Evolutionary conservation across 2,797 vertebrate species (phyloP).

Genomic region (Lophius americanus): DNA sequence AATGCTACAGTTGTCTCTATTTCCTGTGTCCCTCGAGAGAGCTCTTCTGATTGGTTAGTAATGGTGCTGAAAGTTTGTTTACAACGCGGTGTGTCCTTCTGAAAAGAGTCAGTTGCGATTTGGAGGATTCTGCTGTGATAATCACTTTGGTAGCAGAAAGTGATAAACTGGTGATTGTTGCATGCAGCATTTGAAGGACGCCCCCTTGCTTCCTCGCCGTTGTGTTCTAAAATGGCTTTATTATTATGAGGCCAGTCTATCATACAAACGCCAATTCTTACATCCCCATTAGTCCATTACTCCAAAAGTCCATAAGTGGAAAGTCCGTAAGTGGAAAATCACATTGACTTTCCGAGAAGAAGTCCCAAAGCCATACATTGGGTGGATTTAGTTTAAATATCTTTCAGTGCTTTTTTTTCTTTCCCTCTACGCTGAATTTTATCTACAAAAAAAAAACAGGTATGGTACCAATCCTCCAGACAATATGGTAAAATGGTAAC

Average conservation of each 20-base stretch:
- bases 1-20: slow-evolving; percentile 66
- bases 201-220: neutral
- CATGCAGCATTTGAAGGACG: neutral
- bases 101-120: slow-evolving; percentile 51
- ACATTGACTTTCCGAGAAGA: neutral
- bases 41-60: slow-evolving; percentile 61
- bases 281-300: neutral
- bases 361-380: neutral
- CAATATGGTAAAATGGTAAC: too few relatives aligned
- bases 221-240: neutral
- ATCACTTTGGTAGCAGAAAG: slow-evolving; percentile 8
- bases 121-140: slow-evolving; percentile 56
- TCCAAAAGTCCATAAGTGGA: neutral
- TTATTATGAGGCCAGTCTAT: neutral
- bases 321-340: neutral
- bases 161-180: slow-evolving; percentile 1
- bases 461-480: too few relatives aligned
- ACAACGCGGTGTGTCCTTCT: slow-evolving; percentile 44
- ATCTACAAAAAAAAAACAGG: neutral
- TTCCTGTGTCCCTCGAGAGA: slow-evolving; percentile 72
- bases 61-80: slow-evolving; percentile 22
- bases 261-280: neutral
- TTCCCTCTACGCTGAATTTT: neutral
- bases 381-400: neutral
- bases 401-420: neutral